Base-by-base conservation (phyloP, 2,888 invertebrate species). In the Sclerodermus sp. region DNA sequence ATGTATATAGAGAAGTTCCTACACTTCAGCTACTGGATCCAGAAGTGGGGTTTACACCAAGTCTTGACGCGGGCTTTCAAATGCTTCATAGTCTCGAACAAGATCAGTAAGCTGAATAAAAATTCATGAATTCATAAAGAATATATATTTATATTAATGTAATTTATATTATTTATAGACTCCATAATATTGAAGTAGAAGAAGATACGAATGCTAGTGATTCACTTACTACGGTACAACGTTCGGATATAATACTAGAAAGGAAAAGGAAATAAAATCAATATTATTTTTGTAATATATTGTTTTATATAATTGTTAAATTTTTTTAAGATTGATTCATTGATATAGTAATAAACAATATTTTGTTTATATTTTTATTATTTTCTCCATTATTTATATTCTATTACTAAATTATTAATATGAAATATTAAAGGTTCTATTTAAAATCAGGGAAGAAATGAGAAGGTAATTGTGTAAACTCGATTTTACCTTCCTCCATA, bases 1-100 rank as follows among this genome's bases (percentile, higher is more conserved):
- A 71, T 63, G 70, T 69, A 12, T 77, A 73, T 40, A 67, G 68
- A 47, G 74, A 76, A 55, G 78, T 76, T 12, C 76, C 75, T 51
- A 78, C 77, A 2, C 62, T 78, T 14, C 77, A 78, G 51, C 53
- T 78, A 38, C 67, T 77, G 14, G 77, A 78, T 67, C 77, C 77
- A 14, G 76, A 77, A 43, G 71, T 76, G 62, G 76, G 77, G 9
- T 78, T 78, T 53, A 74, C 78, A 1, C 84, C 84, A 0, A 84
- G 85, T 9, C 74, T 86, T 30, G 85, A 85, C 64, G 83, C 85
- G 30, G 86, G 85, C 1, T 86, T 85, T 66, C 85, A 86, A 74
- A 86, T 86, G 85, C 76, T 84, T 50, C 85, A 85, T 45, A 85
- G 82, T 54, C 75, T 86, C 45, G 86, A 86, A 65, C 85, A 85